Percentiles rank a stretch among this genome's conserved stretches.
Evolutionary conservation across 2,888 invertebrate genomes (phyloP).

Genomic region (Protonemura montana): DNA sequence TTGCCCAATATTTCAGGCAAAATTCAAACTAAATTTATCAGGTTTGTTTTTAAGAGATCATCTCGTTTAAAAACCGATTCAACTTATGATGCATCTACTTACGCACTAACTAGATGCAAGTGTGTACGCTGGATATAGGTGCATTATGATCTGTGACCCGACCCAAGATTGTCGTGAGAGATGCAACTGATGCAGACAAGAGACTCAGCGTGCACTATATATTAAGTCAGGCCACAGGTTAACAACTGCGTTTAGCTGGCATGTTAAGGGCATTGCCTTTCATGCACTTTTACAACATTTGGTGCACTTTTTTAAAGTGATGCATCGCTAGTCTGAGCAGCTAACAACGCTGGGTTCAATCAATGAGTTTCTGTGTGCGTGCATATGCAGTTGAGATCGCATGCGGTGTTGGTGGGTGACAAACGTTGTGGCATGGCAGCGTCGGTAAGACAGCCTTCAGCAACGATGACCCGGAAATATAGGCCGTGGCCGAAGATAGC

Average conservation of each 20-base stretch:
- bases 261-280: constrained; percentile 37
- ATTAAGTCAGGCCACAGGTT: constrained; percentile 32
- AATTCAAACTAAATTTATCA: too few species aligned
- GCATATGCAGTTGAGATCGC: too few species aligned
- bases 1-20: not conserved
- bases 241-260: not conserved
- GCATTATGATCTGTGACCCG: not conserved
- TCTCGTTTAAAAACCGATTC: not conserved
- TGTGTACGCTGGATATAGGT: not conserved
- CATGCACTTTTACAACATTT: constrained; percentile 10
- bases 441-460: not conserved
- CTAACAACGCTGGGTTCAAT: too few species aligned
- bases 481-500: not conserved
- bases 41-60: not conserved
- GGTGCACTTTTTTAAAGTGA: not conserved
- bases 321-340: not conserved
- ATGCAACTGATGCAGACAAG: constrained; percentile 31
- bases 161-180: constrained; percentile 32
- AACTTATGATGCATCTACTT: too few species aligned
- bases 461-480: not conserved
- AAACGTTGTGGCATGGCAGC: not conserved
- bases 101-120: not conserved
- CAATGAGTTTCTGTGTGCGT: too few species aligned
- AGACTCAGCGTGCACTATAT: constrained; percentile 20
- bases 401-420: not conserved